Evolutionary conservation across 2,888 invertebrate genomes (phyloP), one percentile per base, ranked within the genome.

Genomic region (Copidosoma aretas): DNA sequence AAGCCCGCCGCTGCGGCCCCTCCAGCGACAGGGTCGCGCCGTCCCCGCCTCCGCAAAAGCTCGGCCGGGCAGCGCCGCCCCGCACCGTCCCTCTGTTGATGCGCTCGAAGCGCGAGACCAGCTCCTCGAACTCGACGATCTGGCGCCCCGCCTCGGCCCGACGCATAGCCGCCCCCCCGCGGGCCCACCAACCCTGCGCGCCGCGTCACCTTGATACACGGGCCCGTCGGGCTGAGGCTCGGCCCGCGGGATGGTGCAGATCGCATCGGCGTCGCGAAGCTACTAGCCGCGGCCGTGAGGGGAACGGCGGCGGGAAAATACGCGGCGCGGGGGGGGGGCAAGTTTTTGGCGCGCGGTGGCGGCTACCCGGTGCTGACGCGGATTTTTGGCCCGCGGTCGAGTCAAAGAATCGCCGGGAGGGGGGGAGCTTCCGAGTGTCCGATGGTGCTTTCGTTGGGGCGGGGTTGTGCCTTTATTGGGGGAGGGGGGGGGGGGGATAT

Each of bases 91-190:
- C 65, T 71, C 79, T 79, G 78, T 82, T 81, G n/a, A 83, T 81
- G 17, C 81, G 81, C 69, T 81, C 82, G 64, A 84, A 77, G 21
- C 82, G 80, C 70, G 81, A 81, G 25, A 83, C 80, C 70, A 84
- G 77, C 73, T 84, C 84, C 71, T 84, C 83, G 70, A 84, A 84
- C 74, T 84, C 84, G 77, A 80, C 78, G 73, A 84, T 80, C 75
- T 83, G 84, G 68, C 56, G 59, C 62, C 69, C 22, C 22, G 1
- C 25, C 25, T 17, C 25, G 15, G 25, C 3, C 54, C 2, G 14
- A 15, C 10, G n/a, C 24, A 24, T 1, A 21, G 24, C 8, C 24
- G 54, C 1, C 12, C 19, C 52, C 10, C 19, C 52, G 52, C 52
- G 5, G 17, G 49, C 49, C 17, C 49, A n/a, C 15, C 49, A 19